phyloP scores from a whole-genome alignment of 2,797 vertebrate genomes.

The Nothura maculosa region DNA sequence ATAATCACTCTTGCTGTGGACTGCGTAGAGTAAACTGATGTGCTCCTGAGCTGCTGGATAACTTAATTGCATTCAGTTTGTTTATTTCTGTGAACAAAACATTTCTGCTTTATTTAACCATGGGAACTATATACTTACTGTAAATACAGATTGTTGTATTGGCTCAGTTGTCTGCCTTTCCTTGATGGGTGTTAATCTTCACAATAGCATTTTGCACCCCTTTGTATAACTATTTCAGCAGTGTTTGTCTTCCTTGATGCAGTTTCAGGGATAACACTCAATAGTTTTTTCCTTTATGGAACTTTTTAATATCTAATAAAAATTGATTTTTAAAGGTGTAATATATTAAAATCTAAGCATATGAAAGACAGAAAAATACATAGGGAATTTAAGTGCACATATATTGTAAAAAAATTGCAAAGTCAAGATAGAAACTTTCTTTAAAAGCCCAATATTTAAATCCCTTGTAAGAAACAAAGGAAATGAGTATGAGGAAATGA shows the following conservation, averaged over 20 bases:
- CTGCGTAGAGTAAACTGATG: slow-evolving; percentile 15
- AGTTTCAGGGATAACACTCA: not conserved
- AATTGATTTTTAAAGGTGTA: not conserved
- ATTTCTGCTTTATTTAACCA: not conserved
- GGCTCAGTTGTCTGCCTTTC: not conserved
- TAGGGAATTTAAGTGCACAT: not conserved
- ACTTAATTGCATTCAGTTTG: slow-evolving; percentile 20
- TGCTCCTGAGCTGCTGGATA: not conserved
- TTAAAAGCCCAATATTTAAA: not conserved
- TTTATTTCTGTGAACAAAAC: slow-evolving; percentile 6
- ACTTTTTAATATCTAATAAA: not conserved
- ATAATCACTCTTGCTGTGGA: not conserved
- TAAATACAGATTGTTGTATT: not conserved
- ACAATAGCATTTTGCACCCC: slow-evolving; percentile 29
- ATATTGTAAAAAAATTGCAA: not conserved
- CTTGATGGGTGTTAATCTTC: not conserved
- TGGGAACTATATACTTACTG: not conserved
- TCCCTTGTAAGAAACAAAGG: not conserved
- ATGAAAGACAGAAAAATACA: not conserved
- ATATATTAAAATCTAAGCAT: not conserved
- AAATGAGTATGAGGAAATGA: not conserved
- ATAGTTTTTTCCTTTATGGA: not conserved
- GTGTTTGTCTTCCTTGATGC: not conserved
- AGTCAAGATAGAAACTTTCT: not conserved
- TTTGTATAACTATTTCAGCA: not conserved